Conservation (phyloP, 2,888 invertebrate genomes). For the Tubulanus polymorphus region DNA sequence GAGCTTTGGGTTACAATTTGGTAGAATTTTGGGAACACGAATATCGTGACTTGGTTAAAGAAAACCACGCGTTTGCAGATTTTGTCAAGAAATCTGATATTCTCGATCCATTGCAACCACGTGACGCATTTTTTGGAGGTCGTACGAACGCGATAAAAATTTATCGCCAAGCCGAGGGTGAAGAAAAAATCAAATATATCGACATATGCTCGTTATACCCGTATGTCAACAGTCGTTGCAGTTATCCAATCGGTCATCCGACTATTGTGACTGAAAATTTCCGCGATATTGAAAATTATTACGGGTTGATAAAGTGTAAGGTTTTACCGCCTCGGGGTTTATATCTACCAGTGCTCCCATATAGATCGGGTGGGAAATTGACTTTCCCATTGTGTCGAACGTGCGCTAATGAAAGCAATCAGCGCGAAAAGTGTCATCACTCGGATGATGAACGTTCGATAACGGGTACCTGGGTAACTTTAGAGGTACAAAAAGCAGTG, state of each 20-base stretch:
- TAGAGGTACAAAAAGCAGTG: constrained; percentile 41
- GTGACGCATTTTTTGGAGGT: constrained; percentile 34
- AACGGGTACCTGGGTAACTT: constrained; percentile 41
- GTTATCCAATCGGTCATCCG: constrained; percentile 30
- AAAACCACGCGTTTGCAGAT: constrained; percentile 10
- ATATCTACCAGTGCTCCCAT: constrained; percentile 40
- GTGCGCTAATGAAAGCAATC: constrained; percentile 20
- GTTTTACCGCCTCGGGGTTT: constrained; percentile 29
- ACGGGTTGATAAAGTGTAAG: constrained; percentile 30
- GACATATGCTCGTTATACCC: constrained; percentile 30
- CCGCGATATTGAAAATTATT: constrained; percentile 18
- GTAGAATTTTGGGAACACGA: constrained; percentile 27
- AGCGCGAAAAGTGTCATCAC: constrained; percentile 35
- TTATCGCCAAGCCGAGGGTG: constrained; percentile 17
- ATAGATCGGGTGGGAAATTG: constrained; percentile 31
- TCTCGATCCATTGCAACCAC: constrained; percentile 22
- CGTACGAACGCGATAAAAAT: constrained; percentile 28
- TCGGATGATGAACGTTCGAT: constrained; percentile 27
- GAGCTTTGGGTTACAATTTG: constrained; percentile 16
- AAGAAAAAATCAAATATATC: constrained; percentile 25
- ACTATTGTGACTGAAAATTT: constrained; percentile 15
- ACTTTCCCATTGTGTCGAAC: constrained; percentile 44
- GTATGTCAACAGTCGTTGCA: constrained; percentile 25
- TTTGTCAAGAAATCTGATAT: constrained; percentile 20
- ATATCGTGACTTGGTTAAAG: constrained; percentile 18